These are phyloP conservation scores for Rhinopomastus cyanomelas DNA, from an alignment of 2,113 vertebrate genomes.

Conservation along the genomic window DNA sequence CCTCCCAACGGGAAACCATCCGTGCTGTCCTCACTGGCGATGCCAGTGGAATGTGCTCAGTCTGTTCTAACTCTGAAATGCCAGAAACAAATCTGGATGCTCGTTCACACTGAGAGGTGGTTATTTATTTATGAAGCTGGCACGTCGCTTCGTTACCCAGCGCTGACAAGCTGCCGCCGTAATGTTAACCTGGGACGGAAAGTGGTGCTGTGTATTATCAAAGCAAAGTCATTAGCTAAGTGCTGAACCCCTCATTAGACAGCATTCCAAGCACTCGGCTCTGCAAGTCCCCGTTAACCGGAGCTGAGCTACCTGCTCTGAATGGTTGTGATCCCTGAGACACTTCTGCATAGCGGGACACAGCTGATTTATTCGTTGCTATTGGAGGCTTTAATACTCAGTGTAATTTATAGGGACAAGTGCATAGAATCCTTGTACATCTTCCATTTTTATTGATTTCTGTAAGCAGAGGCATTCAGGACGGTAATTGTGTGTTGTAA, in stretches of 20 bases:
- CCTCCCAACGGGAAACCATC: background rate
- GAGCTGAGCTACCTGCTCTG: background rate
- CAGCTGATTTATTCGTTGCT: background rate
- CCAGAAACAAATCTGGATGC: background rate
- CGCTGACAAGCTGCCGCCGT: background rate
- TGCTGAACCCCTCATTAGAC: background rate
- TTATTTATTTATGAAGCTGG: background rate
- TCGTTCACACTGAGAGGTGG: background rate
- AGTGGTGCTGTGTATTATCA: background rate
- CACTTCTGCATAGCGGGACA: background rate
- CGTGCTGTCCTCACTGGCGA: background rate
- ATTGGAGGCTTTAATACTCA: background rate
- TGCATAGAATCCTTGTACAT: background rate
- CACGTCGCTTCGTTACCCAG: background rate
- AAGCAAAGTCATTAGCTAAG: background rate
- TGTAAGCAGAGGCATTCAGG: background rate
- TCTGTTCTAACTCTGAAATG: background rate
- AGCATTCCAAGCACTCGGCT: background rate
- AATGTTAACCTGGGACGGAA: background rate
- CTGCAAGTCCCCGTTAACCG: background rate
- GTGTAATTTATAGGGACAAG: background rate
- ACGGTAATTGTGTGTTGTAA: background rate
- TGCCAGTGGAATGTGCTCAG: fast-evolving
- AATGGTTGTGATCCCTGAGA: background rate
- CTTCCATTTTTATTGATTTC: background rate